Evolutionary conservation across 2,113 vertebrate genomes (phyloP), one percentile per base, ranked within the genome.

Genomic region (Alectura lathami): DNA sequence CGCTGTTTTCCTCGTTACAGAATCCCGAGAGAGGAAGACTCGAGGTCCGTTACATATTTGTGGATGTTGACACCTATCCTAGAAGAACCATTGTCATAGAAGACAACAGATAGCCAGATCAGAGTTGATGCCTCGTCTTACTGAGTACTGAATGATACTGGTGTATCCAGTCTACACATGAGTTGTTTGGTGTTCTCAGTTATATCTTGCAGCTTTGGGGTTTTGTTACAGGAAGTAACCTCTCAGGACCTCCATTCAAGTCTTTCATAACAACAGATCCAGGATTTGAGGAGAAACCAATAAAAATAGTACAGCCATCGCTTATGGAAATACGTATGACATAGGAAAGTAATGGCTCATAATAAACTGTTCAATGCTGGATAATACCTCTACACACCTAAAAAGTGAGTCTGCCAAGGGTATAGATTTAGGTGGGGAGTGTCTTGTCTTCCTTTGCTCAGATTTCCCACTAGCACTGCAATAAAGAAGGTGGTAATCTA

Each of bases 21-120:
- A 99, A 98, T 96, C 98, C 97, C 62, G 97, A 98, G 94, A 98
- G 94, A 45, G 98, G 99, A 84, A 98, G 97, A 90, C 98, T 98
- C 42, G 99, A 99, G 72, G 98, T 99, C 82, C 98, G 97, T 29
- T 99, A 99, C 89, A 98, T 99, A 94, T 98, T 99, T 98, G 99
- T 99, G 96, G 99, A 99, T 0, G 43, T 99, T 18, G 98, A 99
- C 40, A 91, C 98, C 26, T 99, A 99, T 91, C 99, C 99, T 18
- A 98, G 98, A 96, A 98, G 98, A 96, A 98, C 97, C n/a, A 99
- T 99, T 87, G 67, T 99, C 47, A 69, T 99, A 80, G 99, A 99
- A 98, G 99, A 99, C 93, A 99, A 99, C 95, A 98, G 99, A 97
- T 98, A 95, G 95, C 53, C 59, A 84, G 0, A 50, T 50, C 11